Base-by-base conservation (phyloP, 2,888 invertebrate species). In the Drosophila putrida region DNA sequence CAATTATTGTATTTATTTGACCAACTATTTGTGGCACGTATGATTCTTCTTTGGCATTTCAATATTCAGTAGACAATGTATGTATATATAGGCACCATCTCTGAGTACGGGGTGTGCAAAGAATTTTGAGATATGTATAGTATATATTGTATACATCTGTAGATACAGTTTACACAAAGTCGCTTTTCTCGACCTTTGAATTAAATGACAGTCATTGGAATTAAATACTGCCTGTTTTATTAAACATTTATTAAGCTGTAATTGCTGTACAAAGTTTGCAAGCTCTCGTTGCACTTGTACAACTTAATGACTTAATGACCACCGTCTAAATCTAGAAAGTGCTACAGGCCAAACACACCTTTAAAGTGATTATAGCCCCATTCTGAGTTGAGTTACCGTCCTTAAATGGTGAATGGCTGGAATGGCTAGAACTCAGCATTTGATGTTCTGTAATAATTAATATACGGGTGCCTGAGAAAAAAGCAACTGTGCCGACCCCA, bases 171-270 rank as follows among this genome's bases (percentile, higher is more conserved):
- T 57, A 57, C 39, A 49, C 35, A 36, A 6, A 33, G 39, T 61
- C 44, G 43, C 25, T 62, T 59, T 68, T 62, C 35, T 39, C 41
- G 79, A 69, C 53, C 58, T 75, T 68, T 57, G 44, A 15, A 60
- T 72, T 54, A 6, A 54, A 44, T 51, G 46, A 13, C 54, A 59
- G 38, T 65, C 28, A 54, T 53, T 51, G 33, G 36, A 28, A 57
- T 63, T 13, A 35, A 58, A 31, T 49, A 39, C 36, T 44, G 61
- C 39, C 35, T 61, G 43, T 59, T 57, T 55, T 46, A 53, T 49
- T 38, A 35, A 51, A 55, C 6, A 72, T 46, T 41, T 55, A 11
- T 28, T 43, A 28, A 75, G 13, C 59, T 43, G 49, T 54, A 60
- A 74, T 76, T 60, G 10, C 51, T 57, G 54, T 57, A 41, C 51